Evolutionary conservation across 2,113 vertebrate genomes (phyloP), one percentile per base, ranked within the genome.

Genomic region (Lepus timidus): DNA sequence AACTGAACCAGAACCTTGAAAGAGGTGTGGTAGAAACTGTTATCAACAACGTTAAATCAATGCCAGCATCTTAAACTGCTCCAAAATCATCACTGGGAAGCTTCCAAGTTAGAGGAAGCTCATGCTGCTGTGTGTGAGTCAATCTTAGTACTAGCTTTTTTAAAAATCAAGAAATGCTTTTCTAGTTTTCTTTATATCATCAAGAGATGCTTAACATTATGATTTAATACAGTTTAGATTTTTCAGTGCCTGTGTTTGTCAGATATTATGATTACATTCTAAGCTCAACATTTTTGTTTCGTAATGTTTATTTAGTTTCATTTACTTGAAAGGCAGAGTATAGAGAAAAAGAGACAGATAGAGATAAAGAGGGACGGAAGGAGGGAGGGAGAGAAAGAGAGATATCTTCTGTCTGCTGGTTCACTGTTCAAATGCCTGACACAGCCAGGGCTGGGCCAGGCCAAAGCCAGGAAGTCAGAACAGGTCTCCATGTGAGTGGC

Each of bases 161-260:
- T n/a, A 6, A 25, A 44, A 44, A 61, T 36, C 58, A 12, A 11
- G 12, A 79, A 83, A 79, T 61, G n/a, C 2, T 44, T 88, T 94
- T 62, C 1, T 4, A 81, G 65, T 88, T 70, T 70, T 91, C 25
- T 78, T 90, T 80, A 84, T 84, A 23, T 36, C 31, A 64, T 39
- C 10, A 85, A 73, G 62, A 92, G 9, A 82, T 71, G 4, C 62
- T 79, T 89, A 89, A 64, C 73, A 81, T 75, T 67, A 6, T 58
- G 90, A 95, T 85, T 90, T 86, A 86, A 81, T 76, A 52, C 1
- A 51, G 22, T 88, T 94, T 62, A 85, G 17, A 79, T 58, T 74
- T 79, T 55, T 95, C 5, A 62, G 11, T 83, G 39, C 17, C 36
- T 79, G 19, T 31, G 4, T 52, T 80, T 83, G 6, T 78, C 49